Conservation (phyloP, 1,140 invertebrate species). For the Pseudoatta argentina region DNA sequence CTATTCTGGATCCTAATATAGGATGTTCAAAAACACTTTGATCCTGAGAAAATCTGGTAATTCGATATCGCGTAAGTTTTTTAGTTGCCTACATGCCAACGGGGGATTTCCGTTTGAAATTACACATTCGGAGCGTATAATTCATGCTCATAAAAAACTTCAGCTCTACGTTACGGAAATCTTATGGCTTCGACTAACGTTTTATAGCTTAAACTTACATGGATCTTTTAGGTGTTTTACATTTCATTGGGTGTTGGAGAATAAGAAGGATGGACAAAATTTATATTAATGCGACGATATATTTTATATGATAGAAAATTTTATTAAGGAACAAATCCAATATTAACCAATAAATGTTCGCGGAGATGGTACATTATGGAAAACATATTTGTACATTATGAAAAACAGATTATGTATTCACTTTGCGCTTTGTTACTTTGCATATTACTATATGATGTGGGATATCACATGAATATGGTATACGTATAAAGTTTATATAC, state of each 20-base stretch:
- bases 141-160: constrained; percentile 56
- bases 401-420: constrained; percentile 18
- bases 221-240: constrained; percentile 3
- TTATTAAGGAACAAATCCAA: neutral
- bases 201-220: constrained; percentile 26
- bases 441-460: neutral
- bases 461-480: neutral
- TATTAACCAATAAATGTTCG: neutral
- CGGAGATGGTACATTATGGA: too few relatives aligned
- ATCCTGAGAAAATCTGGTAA: constrained; percentile 67
- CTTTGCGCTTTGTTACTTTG: neutral
- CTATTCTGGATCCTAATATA: neutral
- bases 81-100: constrained; percentile 36
- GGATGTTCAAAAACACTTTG: constrained; percentile 48
- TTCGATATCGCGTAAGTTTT: constrained; percentile 63
- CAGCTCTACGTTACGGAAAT: constrained; percentile 7
- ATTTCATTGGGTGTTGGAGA: neutral
- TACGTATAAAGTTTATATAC: constrained; percentile 10
- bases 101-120: constrained; percentile 68
- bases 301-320: constrained; percentile 3
- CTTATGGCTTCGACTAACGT: constrained; percentile 28
- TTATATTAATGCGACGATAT: neutral
- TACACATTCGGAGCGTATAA: constrained; percentile 63
- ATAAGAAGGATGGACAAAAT: neutral
- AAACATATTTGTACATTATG: too few relatives aligned